Evolutionary conservation across 2,797 vertebrate genomes (phyloP).

Genomic region (Alectoris magna): DNA sequence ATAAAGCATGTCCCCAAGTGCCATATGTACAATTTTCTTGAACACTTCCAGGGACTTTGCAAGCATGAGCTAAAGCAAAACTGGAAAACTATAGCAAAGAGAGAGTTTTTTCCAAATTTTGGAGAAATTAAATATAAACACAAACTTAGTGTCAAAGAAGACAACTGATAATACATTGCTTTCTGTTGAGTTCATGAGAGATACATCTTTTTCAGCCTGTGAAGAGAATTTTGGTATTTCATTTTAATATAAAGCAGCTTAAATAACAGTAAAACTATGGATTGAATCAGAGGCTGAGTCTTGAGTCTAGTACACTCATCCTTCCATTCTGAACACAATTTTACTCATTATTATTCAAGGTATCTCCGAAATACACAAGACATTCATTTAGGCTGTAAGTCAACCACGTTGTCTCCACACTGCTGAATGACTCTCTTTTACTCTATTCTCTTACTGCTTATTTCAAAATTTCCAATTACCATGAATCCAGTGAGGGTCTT

Average conservation of each 20-base stretch:
- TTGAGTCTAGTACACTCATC: background rate
- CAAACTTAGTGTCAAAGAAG: background rate
- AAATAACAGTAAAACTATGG: background rate
- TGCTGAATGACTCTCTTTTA: background rate
- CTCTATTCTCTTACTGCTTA: background rate
- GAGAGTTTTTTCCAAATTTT: background rate
- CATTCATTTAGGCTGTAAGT: background rate
- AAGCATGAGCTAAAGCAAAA: background rate
- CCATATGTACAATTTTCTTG: too few relatives aligned
- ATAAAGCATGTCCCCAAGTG: too few relatives aligned
- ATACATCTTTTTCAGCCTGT: background rate
- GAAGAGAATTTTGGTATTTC: background rate
- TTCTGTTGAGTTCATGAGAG: background rate
- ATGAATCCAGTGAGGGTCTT: background rate
- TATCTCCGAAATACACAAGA: background rate
- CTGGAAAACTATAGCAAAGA: background rate
- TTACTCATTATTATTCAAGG: background rate
- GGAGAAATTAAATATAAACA: background rate
- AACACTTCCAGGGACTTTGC: background rate
- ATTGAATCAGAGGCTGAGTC: background rate
- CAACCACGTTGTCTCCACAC: background rate
- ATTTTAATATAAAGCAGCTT: background rate
- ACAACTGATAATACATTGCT: background rate
- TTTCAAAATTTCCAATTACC: background rate
- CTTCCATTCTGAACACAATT: background rate